Percentiles rank a stretch among this genome's conserved stretches.
Evolutionary conservation across 2,888 invertebrate species (phyloP).

Genomic region (Ophonus ardosiacus): DNA sequence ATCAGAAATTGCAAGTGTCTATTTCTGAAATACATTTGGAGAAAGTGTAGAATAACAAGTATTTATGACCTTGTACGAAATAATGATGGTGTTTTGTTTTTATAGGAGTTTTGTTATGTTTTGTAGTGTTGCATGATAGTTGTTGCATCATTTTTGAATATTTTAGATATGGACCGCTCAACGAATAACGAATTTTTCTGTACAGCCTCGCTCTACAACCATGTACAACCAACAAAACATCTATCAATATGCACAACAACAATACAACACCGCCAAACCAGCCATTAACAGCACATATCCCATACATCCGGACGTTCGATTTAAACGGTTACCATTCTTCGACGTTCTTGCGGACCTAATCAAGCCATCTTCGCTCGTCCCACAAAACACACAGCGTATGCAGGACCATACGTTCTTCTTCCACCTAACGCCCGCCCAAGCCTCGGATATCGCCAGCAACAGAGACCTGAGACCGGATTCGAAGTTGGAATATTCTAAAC

Average conservation of each 20-base stretch:
- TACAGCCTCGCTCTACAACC: slow-evolving; percentile 78
- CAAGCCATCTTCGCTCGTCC: slow-evolving; percentile 92
- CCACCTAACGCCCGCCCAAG: slow-evolving; percentile 94
- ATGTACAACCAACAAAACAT: slow-evolving; percentile 78
- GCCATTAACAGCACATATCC: slow-evolving; percentile 81
- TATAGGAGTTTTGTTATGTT: neutral
- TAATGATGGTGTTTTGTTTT: neutral
- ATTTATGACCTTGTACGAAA: slow-evolving; percentile 53
- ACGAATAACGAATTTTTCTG: slow-evolving; percentile 56
- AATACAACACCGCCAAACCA: slow-evolving; percentile 67
- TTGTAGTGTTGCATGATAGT: neutral
- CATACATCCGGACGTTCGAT: slow-evolving; percentile 94
- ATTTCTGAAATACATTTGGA: neutral
- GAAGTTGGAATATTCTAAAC: slow-evolving; percentile 84
- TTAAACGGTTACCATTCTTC: slow-evolving; percentile 95
- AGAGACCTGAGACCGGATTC: slow-evolving; percentile 83
- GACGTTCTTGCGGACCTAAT: slow-evolving; percentile 91
- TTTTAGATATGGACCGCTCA: neutral
- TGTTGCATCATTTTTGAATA: neutral
- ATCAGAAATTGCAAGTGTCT: too few relatives aligned
- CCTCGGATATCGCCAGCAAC: slow-evolving; percentile 92
- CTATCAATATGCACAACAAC: slow-evolving; percentile 67
- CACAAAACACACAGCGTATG: slow-evolving; percentile 83
- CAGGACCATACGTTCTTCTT: slow-evolving; percentile 93
- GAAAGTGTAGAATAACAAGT: slow-evolving; percentile 42